phyloP scores from a whole-genome alignment of 2,797 vertebrate genomes.

The Ctenopoma kingsleyae region DNA sequence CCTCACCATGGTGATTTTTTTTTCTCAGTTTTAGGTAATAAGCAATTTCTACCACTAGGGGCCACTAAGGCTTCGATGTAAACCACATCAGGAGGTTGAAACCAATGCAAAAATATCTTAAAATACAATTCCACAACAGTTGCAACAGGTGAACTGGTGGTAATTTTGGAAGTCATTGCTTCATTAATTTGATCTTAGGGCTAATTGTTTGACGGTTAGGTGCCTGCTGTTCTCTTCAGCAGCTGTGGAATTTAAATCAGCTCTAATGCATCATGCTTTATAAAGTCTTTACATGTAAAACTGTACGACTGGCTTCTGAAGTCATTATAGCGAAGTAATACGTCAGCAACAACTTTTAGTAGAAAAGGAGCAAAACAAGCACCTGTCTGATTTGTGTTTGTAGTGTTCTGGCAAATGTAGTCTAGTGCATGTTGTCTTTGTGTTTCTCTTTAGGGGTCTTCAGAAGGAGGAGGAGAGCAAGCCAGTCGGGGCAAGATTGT shows the following conservation, averaged over 20 bases:
- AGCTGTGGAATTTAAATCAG: no score
- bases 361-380: background rate
- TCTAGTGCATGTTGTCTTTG: background rate
- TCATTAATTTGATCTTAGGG: no score
- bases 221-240: no score
- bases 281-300: no score
- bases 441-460: constrained; percentile 70
- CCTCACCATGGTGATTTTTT: no score
- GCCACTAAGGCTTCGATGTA: background rate
- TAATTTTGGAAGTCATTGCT: no score
- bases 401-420: background rate
- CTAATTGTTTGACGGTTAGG: no score
- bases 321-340: background rate
- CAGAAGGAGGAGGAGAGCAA: constrained; percentile 84
- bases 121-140: no score
- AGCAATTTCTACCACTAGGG: background rate
- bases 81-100: no score
- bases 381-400: background rate
- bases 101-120: no score
- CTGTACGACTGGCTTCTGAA: background rate
- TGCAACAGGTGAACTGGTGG: no score
- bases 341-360: background rate
- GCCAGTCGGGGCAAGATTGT: constrained; percentile 91
- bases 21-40: background rate
- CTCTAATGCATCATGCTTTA: no score